These are phyloP conservation scores for Penaeus monodon DNA, from an alignment of 2,888 invertebrate genomes.

Conservation along the genomic window DNA sequence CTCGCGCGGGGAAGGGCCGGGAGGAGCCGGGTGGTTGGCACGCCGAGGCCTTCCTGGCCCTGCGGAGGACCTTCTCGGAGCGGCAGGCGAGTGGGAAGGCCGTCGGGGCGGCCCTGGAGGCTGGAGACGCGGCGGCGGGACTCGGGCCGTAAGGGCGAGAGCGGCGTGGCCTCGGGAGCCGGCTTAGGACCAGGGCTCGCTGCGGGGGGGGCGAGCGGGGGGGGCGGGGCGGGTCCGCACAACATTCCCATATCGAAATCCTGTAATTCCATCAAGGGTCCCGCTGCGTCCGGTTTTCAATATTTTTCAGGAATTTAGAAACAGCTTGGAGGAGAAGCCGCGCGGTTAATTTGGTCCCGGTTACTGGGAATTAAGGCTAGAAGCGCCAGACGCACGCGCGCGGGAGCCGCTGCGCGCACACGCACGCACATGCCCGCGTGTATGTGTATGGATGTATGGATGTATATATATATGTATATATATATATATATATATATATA, in stretches of 20 bases:
- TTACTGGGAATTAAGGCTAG: slow-evolving; percentile 38
- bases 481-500: no score
- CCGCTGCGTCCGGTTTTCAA: slow-evolving; percentile 51
- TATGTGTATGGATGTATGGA: no score
- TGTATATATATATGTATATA: no score
- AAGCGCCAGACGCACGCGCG: no score
- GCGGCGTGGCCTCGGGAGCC: not conserved
- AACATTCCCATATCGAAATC: slow-evolving; percentile 56
- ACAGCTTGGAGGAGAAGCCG: slow-evolving; percentile 48
- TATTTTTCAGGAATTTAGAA: slow-evolving; percentile 58
- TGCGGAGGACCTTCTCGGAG: no score
- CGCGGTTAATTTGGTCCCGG: slow-evolving; percentile 50
- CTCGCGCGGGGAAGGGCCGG: not conserved
- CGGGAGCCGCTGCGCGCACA: no score
- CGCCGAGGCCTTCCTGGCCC: no score
- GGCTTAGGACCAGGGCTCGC: slow-evolving; percentile 29
- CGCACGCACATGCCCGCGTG: no score
- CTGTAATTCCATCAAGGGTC: slow-evolving; percentile 57
- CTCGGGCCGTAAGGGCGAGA: not conserved
- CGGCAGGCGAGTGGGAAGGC: no score
- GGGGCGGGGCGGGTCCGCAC: slow-evolving; percentile 35
- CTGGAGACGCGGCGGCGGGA: not conserved
- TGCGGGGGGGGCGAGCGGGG: slow-evolving; percentile 12
- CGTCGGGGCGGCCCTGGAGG: no score
- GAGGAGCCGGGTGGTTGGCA: no score